Base-by-base conservation (phyloP, 2,113 vertebrate genomes). In the Garra rufa region DNA sequence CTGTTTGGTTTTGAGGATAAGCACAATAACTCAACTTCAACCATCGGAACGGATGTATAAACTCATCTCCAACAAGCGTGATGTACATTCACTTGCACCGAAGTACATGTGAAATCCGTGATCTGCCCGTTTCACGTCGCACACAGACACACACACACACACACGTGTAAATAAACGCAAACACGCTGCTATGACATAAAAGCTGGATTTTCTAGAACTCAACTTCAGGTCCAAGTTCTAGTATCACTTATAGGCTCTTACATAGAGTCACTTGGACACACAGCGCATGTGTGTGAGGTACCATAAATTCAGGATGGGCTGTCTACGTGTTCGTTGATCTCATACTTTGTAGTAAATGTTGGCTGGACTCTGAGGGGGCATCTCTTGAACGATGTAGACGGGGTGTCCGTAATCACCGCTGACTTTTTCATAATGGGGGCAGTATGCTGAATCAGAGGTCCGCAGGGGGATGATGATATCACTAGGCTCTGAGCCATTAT, bases 291-390 rank as follows among this genome's bases (percentile, higher is more conserved):
- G 57, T 65, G 82, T 63, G 41, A 30, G 41, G 55, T 41, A 48
- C 7, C 5, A 34, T 9, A 41, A 43, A 15, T 26, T 43, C 63
- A 30, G 75, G 44, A 48, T 41, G 9, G 30, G 4, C 24, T 43
- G 44, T 69, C 52, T 74, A 24, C 76, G 19, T 69, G 46, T 61
- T 46, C 17, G 21, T 3, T 43, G 19, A 74, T 43, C 89, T 95
- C 95, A 96, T 90, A 96, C 95, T 92, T 95, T 96, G 87, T 95
- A 96, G 90, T 96, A 95, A 90, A 96, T 95, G 89, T 96, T 96
- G 81, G 95, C 94, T 1, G 94, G 94, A 83, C 92, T 95, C 86
- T 95, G 95, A 10, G 94, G 93, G 1, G 94, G 94, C 90, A 95
- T 94, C 78, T 95, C 95, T 91, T 96, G 95, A 38, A 95, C 95